These are phyloP conservation scores for Morone saxatilis DNA, from an alignment of 2,113 vertebrate species.

Conservation along the genomic window DNA sequence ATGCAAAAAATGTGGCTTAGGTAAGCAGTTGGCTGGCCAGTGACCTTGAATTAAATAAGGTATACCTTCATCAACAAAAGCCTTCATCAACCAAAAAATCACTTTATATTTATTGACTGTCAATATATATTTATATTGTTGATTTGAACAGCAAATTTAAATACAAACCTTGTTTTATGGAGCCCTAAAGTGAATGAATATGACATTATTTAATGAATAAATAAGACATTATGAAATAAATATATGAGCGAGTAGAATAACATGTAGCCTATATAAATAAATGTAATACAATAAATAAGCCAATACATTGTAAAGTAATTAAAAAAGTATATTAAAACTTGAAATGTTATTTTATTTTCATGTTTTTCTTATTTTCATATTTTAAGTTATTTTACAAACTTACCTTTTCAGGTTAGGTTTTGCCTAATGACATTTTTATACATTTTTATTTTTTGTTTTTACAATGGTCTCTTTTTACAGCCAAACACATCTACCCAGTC, in stretches of 20 bases:
- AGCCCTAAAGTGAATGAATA: constrained; percentile 6
- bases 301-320: no score
- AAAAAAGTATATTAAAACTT: no score
- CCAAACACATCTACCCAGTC: no score
- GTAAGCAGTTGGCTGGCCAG: constrained; percentile 48
- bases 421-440: neutral
- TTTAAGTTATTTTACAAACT: neutral
- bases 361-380: neutral
- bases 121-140: neutral
- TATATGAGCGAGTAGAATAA: neutral
- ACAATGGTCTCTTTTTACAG: neutral
- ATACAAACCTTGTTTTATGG: constrained; percentile 10
- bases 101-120: constrained; percentile 1
- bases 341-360: neutral
- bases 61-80: constrained; percentile 26
- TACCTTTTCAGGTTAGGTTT: neutral
- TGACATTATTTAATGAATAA: neutral
- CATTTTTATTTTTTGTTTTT: neutral
- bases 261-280: neutral
- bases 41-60: constrained; percentile 28
- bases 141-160: neutral
- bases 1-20: constrained; percentile 31
- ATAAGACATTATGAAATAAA: neutral
- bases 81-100: neutral
- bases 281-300: no score